Percentiles rank a stretch among this genome's conserved stretches.
These are phyloP conservation scores for Tenthredo distinguenda DNA, from an alignment of 2,888 invertebrate genomes.

Conservation along the genomic window DNA sequence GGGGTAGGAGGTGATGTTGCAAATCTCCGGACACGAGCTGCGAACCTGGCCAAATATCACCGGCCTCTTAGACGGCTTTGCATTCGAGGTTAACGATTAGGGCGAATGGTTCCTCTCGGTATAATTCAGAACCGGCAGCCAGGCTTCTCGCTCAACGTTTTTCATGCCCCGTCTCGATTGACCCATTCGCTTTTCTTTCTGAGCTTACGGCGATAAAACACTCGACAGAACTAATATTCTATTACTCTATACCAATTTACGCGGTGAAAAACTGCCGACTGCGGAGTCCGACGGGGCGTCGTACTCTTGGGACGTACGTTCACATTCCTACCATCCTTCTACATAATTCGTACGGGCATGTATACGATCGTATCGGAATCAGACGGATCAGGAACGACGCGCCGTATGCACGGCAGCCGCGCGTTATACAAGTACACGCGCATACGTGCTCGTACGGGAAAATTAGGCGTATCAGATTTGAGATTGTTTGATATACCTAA, in stretches of 20 bases:
- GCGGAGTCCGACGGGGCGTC: neutral
- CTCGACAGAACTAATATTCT: neutral
- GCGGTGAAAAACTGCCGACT: neutral
- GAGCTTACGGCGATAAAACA: neutral
- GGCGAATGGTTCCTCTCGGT: neutral
- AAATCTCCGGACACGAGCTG: neutral
- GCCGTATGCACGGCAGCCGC: neutral
- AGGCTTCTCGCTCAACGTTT: neutral
- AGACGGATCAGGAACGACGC: neutral
- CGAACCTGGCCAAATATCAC: neutral
- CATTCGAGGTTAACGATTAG: neutral
- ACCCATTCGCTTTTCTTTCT: neutral
- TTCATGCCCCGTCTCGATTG: neutral
- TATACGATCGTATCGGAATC: neutral
- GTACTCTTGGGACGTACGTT: neutral
- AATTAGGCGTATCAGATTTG: conserved; percentile 32
- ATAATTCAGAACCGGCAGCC: neutral
- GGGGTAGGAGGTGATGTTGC: neutral
- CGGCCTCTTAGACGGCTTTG: neutral
- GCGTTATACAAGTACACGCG: neutral
- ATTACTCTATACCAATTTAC: neutral
- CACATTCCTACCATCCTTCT: neutral
- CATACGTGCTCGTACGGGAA: neutral
- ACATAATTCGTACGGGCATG: neutral
- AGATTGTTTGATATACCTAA: neutral